Percentiles rank a stretch among this genome's conserved stretches.
phyloP scores from a whole-genome alignment of 2,888 invertebrate species.

The Listrodromus nycthemerus region DNA sequence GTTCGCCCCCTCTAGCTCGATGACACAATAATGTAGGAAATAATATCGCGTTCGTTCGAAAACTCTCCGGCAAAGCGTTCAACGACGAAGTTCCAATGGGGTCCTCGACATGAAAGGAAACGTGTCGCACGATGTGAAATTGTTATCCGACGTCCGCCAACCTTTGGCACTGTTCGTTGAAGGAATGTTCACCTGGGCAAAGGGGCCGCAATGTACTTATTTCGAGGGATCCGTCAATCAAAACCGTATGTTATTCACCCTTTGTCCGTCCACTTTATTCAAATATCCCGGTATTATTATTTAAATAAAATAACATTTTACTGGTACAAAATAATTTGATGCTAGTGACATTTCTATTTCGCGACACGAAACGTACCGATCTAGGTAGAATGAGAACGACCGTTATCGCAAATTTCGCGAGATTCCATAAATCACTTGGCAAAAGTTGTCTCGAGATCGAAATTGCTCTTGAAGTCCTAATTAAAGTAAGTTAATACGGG shows the following conservation, averaged over 20 bases:
- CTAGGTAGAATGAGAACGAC: too few species aligned
- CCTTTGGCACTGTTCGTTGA: slow-evolving; percentile 28
- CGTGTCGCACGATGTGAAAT: slow-evolving; percentile 41
- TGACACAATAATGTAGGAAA: slow-evolving; percentile 1
- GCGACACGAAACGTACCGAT: too few species aligned
- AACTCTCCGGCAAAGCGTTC: not conserved
- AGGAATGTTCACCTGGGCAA: not conserved
- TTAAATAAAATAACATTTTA: too few species aligned
- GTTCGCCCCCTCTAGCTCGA: not conserved
- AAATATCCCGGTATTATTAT: too few species aligned
- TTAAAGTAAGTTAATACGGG: too few species aligned
- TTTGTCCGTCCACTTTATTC: too few species aligned
- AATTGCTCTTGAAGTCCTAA: too few species aligned
- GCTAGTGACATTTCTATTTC: too few species aligned
- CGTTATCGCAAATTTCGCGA: too few species aligned
- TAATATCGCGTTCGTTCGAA: slow-evolving; percentile 9
- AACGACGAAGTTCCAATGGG: slow-evolving; percentile 1
- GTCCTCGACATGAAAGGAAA: slow-evolving; percentile 54
- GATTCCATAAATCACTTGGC: too few species aligned
- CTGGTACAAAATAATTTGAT: too few species aligned
- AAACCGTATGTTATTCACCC: slow-evolving; percentile 5
- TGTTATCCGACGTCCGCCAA: slow-evolving; percentile 25
- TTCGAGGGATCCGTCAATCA: slow-evolving; percentile 2
- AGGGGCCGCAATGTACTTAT: slow-evolving; percentile 13
- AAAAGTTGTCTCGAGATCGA: too few species aligned